phyloP scores from a whole-genome alignment of 2,888 invertebrate genomes.

The Philonicus albiceps region DNA sequence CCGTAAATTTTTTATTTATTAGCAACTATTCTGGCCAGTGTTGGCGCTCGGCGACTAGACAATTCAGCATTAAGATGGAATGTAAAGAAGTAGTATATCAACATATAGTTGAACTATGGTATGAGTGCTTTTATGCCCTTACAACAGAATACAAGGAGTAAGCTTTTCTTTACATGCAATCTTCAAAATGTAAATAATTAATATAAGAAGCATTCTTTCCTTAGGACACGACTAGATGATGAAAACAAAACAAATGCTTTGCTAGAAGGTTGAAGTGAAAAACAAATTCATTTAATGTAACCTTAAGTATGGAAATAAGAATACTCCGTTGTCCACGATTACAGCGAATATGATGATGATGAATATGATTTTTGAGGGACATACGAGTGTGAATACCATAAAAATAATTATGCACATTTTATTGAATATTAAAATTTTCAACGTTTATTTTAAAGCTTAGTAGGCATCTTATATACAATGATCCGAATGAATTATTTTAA shows the following conservation, averaged over 20 bases:
- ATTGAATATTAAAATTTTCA: neutral
- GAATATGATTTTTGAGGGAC: too few relatives aligned
- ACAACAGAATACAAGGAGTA: neutral
- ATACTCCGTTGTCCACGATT: neutral
- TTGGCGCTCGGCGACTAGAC: neutral
- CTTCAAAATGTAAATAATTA: neutral
- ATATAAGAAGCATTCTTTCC: neutral
- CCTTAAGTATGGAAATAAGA: neutral
- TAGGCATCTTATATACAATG: too few relatives aligned
- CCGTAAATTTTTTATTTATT: neutral
- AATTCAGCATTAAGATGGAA: neutral
- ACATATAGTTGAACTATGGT: neutral
- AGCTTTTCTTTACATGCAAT: neutral
- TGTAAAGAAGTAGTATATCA: neutral
- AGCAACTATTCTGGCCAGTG: neutral
- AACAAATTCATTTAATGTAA: neutral
- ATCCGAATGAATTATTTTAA: too few relatives aligned
- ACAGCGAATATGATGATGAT: too few relatives aligned
- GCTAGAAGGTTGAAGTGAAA: neutral
- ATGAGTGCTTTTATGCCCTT: neutral
- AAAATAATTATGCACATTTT: neutral
- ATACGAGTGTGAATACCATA: neutral
- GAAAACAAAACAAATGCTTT: neutral
- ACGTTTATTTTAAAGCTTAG: too few relatives aligned
- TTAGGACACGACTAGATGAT: neutral